Conservation (phyloP, 2,888 invertebrate genomes). For the Synergus laeviventris region DNA sequence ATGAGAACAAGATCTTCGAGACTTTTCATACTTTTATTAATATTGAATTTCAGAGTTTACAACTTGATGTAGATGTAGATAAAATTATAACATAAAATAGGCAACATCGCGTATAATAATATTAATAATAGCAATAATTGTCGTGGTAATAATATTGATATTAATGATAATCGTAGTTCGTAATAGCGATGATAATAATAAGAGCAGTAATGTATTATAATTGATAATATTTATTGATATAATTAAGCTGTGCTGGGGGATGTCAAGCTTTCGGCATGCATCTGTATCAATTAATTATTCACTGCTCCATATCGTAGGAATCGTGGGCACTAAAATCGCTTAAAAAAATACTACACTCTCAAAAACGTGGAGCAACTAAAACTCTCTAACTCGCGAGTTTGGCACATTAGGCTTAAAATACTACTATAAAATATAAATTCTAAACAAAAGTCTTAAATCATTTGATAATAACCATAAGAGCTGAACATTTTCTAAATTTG, state of each 20-base stretch:
- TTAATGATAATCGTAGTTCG: conserved; percentile 52
- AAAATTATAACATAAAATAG: conserved; percentile 67
- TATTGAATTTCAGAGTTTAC: conserved; percentile 57
- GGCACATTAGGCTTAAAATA: conserved; percentile 4
- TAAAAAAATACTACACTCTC: conserved; percentile 40
- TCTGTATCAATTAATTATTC: conserved; percentile 15
- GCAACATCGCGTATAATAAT: conserved; percentile 66
- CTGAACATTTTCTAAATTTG: background rate
- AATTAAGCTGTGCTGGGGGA: conserved; percentile 14
- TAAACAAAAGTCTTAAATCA: background rate
- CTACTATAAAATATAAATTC: background rate
- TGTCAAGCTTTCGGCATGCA: conserved; percentile 37
- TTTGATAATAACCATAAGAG: background rate
- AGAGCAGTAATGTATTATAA: conserved; percentile 48
- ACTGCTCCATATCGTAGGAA: conserved; percentile 16
- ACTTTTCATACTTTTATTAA: conserved; percentile 52
- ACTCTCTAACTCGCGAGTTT: conserved; percentile 20
- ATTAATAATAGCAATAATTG: conserved; percentile 59
- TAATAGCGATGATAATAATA: conserved; percentile 47
- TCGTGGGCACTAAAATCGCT: conserved; percentile 23
- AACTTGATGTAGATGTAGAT: conserved; percentile 63
- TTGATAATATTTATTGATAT: conserved; percentile 49
- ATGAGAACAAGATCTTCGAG: background rate
- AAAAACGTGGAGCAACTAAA: conserved; percentile 14
- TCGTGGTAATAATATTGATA: conserved; percentile 48